Evolutionary conservation across 2,797 vertebrate species (phyloP).

Genomic region (Paguma larvata): DNA sequence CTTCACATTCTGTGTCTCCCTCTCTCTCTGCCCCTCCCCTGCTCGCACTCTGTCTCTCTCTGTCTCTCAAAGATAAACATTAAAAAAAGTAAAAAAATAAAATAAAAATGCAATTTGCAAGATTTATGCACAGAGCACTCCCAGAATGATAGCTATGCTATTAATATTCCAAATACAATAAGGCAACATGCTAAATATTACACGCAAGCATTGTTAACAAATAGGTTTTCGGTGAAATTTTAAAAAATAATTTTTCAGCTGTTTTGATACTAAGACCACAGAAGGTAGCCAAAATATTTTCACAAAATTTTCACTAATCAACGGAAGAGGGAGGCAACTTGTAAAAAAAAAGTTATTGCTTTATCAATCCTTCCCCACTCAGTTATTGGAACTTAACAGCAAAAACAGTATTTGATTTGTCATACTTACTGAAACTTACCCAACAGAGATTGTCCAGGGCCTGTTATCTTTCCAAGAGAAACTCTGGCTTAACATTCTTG

Average conservation of each 20-base stretch:
- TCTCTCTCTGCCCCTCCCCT: too few species aligned
- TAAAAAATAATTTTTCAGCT: background rate
- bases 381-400: slow-evolving; percentile 63
- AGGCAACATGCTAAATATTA: background rate
- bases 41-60: too few species aligned
- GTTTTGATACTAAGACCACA: background rate
- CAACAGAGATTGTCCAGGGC: background rate
- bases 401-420: slow-evolving; percentile 62
- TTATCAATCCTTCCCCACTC: slow-evolving; percentile 70
- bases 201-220: background rate
- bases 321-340: slow-evolving; percentile 31
- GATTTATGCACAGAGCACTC: background rate
- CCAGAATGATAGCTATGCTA: background rate
- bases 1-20: too few species aligned
- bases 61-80: too few species aligned
- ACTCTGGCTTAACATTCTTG: slow-evolving; percentile 42
- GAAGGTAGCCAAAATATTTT: background rate
- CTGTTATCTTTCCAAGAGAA: slow-evolving; percentile 43
- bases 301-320: slow-evolving; percentile 60
- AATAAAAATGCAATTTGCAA: background rate
- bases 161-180: background rate
- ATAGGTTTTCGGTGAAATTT: background rate
- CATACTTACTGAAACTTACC: slow-evolving; percentile 71
- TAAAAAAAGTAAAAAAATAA: too few species aligned
- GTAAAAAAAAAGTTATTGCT: slow-evolving; percentile 58